A percentile compares a stretch with the other conserved stretches of the same genome.
phyloP scores from a whole-genome alignment of 2,888 invertebrate species.

The Troides helena region DNA sequence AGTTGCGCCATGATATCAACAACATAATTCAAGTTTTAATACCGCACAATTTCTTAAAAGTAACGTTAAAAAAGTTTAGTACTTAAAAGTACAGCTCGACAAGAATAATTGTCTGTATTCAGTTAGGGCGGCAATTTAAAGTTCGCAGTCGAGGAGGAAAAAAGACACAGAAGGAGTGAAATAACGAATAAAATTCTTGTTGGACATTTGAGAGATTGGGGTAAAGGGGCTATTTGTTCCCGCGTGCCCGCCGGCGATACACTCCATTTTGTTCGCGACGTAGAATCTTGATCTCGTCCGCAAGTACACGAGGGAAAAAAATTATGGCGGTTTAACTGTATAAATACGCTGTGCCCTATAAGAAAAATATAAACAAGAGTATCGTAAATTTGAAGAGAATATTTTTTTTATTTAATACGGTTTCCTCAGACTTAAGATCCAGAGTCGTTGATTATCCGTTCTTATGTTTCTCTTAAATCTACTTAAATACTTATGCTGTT shows the following conservation, averaged over 20 bases:
- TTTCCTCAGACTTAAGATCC: no score
- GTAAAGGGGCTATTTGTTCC: constrained; percentile 27
- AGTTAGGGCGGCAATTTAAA: constrained; percentile 27
- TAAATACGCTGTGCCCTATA: background rate
- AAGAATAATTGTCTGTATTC: constrained; percentile 28
- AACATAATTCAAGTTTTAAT: background rate
- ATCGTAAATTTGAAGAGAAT: no score
- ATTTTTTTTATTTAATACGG: no score
- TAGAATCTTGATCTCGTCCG: constrained; percentile 17
- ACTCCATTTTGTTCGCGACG: constrained; percentile 27
- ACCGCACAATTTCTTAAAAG: constrained; percentile 11
- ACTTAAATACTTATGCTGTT: no score
- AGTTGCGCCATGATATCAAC: background rate
- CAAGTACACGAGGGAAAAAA: constrained; percentile 8
- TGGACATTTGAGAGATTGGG: constrained; percentile 31
- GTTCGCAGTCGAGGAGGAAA: constrained; percentile 11
- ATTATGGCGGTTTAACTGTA: constrained; percentile 10
- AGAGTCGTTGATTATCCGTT: no score
- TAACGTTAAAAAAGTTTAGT: constrained; percentile 15
- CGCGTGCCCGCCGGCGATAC: constrained; percentile 23
- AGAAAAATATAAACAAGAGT: no score
- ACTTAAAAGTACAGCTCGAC: constrained; percentile 10
- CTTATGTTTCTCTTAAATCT: no score
- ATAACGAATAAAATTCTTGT: constrained; percentile 29
- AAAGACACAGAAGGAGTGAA: constrained; percentile 27